These are phyloP conservation scores for Rhagoletis pomonella DNA, from an alignment of 1,140 invertebrate genomes.

Conservation along the genomic window DNA sequence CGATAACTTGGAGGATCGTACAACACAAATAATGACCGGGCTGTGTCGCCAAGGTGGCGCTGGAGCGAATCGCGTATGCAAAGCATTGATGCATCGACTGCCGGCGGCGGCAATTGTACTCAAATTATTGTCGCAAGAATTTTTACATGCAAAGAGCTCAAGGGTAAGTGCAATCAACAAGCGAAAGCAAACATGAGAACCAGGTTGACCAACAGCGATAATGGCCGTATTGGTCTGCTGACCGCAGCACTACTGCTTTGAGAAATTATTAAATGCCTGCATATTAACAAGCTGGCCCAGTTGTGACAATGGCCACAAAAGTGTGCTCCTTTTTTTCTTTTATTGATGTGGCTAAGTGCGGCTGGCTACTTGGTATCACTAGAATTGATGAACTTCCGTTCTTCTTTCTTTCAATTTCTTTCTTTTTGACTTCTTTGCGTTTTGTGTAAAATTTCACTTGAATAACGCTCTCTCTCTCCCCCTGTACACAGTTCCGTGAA, in stretches of 20 bases:
- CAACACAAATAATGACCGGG: constrained; percentile 76
- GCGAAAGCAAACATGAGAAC: not conserved
- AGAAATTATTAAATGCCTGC: constrained; percentile 49
- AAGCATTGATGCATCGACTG: constrained; percentile 81
- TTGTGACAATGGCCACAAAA: not conserved
- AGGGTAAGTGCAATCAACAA: constrained; percentile 73
- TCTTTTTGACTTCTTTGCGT: not conserved
- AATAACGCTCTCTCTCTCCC: not conserved
- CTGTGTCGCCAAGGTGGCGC: constrained; percentile 79
- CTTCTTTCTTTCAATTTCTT: not conserved
- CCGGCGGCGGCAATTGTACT: constrained; percentile 79
- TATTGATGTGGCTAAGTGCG: not conserved
- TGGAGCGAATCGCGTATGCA: constrained; percentile 77
- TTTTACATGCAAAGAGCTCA: constrained; percentile 80
- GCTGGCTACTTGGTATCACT: not conserved
- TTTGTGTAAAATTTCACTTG: not conserved
- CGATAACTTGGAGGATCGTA: constrained; percentile 72
- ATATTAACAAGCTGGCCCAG: constrained; percentile 42
- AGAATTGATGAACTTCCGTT: constrained; percentile 41
- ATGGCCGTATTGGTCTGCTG: not conserved
- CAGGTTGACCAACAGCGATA: not conserved
- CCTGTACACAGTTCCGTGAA: constrained; percentile 78
- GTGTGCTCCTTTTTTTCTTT: not conserved
- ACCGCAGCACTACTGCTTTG: constrained; percentile 6
- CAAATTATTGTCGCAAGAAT: constrained; percentile 79